Percentiles rank a stretch among this genome's conserved stretches.
Conservation (phyloP, 2,888 invertebrate genomes). For the Melikaiella ostensackeni region DNA sequence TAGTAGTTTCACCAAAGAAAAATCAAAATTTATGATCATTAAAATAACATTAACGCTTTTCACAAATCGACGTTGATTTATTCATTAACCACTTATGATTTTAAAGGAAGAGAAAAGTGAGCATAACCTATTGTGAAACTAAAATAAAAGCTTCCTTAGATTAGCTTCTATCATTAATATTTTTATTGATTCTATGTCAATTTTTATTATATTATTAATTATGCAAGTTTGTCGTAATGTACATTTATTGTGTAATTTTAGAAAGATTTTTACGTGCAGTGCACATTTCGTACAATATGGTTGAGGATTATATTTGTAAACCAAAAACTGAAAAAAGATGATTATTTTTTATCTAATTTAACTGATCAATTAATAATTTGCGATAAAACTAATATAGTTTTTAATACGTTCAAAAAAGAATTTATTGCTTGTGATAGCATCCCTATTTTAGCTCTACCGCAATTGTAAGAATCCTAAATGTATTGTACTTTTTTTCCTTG, state of each 20-base stretch:
- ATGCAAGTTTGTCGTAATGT: not conserved
- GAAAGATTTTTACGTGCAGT: not conserved
- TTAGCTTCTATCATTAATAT: not conserved
- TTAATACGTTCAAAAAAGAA: no score
- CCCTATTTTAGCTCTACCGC: no score
- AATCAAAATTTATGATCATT: no score
- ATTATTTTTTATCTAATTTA: not conserved
- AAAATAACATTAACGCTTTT: no score
- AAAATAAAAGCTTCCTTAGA: not conserved
- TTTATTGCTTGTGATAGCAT: no score
- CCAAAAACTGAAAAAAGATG: not conserved
- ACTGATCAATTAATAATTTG: no score
- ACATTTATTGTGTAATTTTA: not conserved
- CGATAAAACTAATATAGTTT: no score
- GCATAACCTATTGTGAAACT: not conserved
- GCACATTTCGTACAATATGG: not conserved
- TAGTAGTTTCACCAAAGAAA: no score
- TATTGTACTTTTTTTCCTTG: no score
- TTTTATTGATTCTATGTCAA: not conserved
- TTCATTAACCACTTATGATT: not conserved
- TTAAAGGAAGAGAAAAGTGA: not conserved
- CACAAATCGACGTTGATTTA: no score
- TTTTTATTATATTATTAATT: no score
- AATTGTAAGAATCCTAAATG: no score
- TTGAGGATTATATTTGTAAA: not conserved